These are phyloP conservation scores for Pararge aegeria DNA, from an alignment of 1,140 invertebrate genomes.

Conservation along the genomic window DNA sequence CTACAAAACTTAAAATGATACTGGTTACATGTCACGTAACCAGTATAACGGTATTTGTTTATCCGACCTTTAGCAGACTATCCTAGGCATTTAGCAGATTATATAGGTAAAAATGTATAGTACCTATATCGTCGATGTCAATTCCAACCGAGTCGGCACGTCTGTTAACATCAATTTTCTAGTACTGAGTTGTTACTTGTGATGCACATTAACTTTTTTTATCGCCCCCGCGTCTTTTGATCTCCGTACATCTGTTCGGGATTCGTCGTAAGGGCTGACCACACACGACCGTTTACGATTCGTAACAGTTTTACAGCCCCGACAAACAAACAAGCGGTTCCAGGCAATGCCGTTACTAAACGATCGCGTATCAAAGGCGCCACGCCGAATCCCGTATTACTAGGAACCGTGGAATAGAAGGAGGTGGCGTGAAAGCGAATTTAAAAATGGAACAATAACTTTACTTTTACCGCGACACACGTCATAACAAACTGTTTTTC, in stretches of 20 bases:
- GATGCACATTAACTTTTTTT: constrained; percentile 71
- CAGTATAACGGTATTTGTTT: no score
- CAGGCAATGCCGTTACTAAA: constrained; percentile 61
- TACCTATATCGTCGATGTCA: no score
- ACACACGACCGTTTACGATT: constrained; percentile 76
- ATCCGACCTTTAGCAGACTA: no score
- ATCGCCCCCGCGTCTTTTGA: constrained; percentile 66
- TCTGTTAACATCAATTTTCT: constrained; percentile 20
- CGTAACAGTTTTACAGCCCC: constrained; percentile 67
- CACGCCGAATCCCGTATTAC: constrained; percentile 55
- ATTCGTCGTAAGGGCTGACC: constrained; percentile 76
- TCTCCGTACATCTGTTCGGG: constrained; percentile 68
- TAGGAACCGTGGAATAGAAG: constrained; percentile 36
- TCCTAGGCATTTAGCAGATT: no score
- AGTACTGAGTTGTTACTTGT: constrained; percentile 69
- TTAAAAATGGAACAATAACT: constrained; percentile 34
- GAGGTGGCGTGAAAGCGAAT: constrained; percentile 25
- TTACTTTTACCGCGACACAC: constrained; percentile 19
- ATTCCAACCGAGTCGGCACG: background rate
- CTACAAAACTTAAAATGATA: no score
- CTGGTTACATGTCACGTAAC: no score
- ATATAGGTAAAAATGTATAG: no score
- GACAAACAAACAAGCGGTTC: constrained; percentile 75
- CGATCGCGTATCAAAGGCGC: constrained; percentile 63
- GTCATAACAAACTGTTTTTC: constrained; percentile 28